A percentile compares a stretch with the other conserved stretches of the same genome.
Evolutionary conservation across 2,888 invertebrate species (phyloP).

Genomic region (Acronicta psi): DNA sequence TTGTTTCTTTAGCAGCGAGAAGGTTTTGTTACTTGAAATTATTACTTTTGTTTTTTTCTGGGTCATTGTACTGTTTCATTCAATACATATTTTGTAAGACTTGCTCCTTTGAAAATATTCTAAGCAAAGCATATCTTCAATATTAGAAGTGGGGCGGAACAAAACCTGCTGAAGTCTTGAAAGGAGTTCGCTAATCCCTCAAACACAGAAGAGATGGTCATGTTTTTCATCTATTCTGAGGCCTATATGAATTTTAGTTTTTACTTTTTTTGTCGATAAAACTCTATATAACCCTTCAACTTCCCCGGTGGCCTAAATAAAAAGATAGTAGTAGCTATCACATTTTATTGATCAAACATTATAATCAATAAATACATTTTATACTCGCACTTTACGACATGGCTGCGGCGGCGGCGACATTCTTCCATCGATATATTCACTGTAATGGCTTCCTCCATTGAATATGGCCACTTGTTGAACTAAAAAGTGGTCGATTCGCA

Average conservation of each 20-base stretch:
- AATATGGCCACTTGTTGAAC: conserved; percentile 43
- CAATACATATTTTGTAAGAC: no score
- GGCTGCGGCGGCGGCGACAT: conserved; percentile 26
- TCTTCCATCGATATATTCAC: conserved; percentile 38
- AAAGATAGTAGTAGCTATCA: background rate
- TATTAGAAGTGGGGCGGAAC: no score
- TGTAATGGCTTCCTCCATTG: conserved; percentile 57
- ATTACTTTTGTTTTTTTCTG: no score
- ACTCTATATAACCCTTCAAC: background rate
- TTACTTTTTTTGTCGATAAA: no score
- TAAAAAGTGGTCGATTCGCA: conserved; percentile 47
- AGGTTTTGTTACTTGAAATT: background rate
- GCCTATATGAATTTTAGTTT: no score
- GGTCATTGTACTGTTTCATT: no score
- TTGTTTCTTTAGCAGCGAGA: conserved; percentile 11
- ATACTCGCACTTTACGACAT: conserved; percentile 24
- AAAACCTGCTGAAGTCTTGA: no score
- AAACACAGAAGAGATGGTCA: no score
- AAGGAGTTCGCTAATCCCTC: no score
- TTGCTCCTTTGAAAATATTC: no score
- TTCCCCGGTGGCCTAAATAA: background rate
- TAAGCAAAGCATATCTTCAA: no score
- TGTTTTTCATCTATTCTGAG: no score
- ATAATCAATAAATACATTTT: conserved; percentile 23
- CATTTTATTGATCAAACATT: conserved; percentile 4